Evolutionary conservation across 2,888 invertebrate species (phyloP).

Genomic region (Coenonympha arcania): DNA sequence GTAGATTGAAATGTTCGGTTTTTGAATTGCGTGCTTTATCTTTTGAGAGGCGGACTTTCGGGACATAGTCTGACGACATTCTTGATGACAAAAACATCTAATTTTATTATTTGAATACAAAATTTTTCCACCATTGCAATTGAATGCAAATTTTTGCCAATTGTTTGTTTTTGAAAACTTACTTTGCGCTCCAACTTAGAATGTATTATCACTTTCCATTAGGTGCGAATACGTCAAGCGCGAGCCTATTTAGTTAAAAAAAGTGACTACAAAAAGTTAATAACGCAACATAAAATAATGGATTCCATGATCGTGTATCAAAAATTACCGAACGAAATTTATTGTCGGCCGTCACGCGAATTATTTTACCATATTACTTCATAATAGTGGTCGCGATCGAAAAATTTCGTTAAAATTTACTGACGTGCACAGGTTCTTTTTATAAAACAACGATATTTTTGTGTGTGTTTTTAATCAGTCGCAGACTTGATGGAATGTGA

Average conservation of each 20-base stretch:
- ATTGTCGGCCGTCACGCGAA: slow-evolving; percentile 10
- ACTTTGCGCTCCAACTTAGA: too few relatives aligned
- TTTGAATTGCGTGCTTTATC: slow-evolving; percentile 19
- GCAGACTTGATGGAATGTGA: too few relatives aligned
- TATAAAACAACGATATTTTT: not conserved
- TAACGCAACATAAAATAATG: not conserved
- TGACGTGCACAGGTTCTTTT: slow-evolving; percentile 2
- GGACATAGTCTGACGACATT: not conserved
- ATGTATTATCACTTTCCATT: too few relatives aligned
- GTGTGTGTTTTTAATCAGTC: not conserved
- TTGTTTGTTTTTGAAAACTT: too few relatives aligned
- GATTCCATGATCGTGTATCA: slow-evolving; percentile 11
- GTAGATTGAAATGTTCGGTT: slow-evolving; percentile 37
- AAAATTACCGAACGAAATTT: slow-evolving; percentile 12
- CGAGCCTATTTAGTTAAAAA: too few relatives aligned
- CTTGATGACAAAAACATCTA: too few relatives aligned
- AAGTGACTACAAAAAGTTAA: not conserved
- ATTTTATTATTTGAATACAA: too few relatives aligned
- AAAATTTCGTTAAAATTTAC: slow-evolving; percentile 10
- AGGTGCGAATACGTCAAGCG: too few relatives aligned
- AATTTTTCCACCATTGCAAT: too few relatives aligned
- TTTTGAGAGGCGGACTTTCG: slow-evolving; percentile 1
- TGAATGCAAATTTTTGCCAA: too few relatives aligned
- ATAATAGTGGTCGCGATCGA: slow-evolving; percentile 9
- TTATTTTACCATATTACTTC: slow-evolving; percentile 13